Base-by-base conservation (phyloP, 2,113 vertebrate species). In the Willisornis vidua region DNA sequence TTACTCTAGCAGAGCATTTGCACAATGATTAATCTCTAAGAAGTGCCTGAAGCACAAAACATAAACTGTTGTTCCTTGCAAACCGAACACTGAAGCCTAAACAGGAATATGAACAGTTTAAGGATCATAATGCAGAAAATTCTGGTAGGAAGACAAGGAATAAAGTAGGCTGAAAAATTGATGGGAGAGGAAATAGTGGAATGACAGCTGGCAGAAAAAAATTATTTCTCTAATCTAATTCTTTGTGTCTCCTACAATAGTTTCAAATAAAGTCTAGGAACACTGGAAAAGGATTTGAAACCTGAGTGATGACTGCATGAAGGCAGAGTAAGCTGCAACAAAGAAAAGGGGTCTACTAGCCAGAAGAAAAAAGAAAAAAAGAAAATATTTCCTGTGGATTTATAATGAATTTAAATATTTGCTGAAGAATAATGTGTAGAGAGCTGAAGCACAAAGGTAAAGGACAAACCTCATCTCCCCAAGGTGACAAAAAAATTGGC, bases 321-420 rank as follows among this genome's bases (percentile, higher is more conserved):
- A 77, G 66, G 29, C 23, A 54, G 49, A 71, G 48, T 43, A 67
- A 96, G 35, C 10, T 3, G 39, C 43, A 88, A 39, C 63, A 74
- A 62, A 93, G 59, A 45, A 79, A 89, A 94, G 43, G 58, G 28
- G 10, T 55, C 45, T 88, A 26, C 77, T 75, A 39, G 14, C 4
- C 58, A 51, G 19, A 4, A 12, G 45, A 65, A 78, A 62, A 57
- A 48, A 65, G 70, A 58, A 58, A 49, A 7, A n/a, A n/a, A 14
- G 9, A 41, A 63, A 41, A 25, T 0, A 22, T 33, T 71, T 84
- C 41, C 61, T 89, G 46, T 71, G 73, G 63, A 83, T 83, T 94
- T 91, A 80, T 55, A 37, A 13, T 48, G 87, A 96, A 87, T 95
- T 91, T 92, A 63, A 97, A 81, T 90, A 58, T 96, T 94, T 94